These are phyloP conservation scores for Betta splendens DNA, from an alignment of 2,797 vertebrate genomes.

Conservation along the genomic window DNA sequence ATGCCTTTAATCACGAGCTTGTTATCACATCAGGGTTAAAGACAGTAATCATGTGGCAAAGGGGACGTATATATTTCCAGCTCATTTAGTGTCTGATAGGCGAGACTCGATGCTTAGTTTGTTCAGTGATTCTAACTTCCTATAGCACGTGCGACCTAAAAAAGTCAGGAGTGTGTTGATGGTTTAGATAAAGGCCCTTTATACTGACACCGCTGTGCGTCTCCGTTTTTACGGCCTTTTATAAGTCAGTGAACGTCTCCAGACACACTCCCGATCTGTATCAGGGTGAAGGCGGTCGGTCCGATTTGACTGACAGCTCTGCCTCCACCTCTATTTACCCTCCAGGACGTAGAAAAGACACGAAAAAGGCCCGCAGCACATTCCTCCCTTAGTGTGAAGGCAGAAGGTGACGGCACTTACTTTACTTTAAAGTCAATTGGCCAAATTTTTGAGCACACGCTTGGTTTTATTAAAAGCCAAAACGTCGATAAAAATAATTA, in stretches of 20 bases:
- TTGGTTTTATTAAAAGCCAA: conserved; percentile 14
- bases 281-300: conserved; percentile 50
- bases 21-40: conserved; percentile 67
- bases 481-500: conserved; percentile 13
- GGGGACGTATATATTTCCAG: conserved; percentile 54
- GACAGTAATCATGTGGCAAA: conserved; percentile 49
- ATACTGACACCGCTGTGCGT: neutral
- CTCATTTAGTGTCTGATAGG: conserved; percentile 58
- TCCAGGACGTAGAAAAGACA: conserved; percentile 51
- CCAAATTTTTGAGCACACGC: conserved; percentile 40
- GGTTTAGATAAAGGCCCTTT: conserved; percentile 4
- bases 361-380: conserved; percentile 66
- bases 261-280: conserved; percentile 12
- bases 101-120: conserved; percentile 50
- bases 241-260: conserved; percentile 16
- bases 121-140: conserved; percentile 42
- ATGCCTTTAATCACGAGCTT: conserved; percentile 67
- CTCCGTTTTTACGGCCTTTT: neutral
- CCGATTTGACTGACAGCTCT: conserved; percentile 65
- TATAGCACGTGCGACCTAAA: conserved; percentile 11
- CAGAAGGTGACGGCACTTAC: conserved; percentile 39
- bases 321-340: conserved; percentile 44
- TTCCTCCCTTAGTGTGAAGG: conserved; percentile 51
- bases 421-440: conserved; percentile 45
- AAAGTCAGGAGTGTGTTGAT: neutral